These are phyloP conservation scores for Cyrtonyx montezumae DNA, from an alignment of 2,113 vertebrate genomes.

Conservation along the genomic window DNA sequence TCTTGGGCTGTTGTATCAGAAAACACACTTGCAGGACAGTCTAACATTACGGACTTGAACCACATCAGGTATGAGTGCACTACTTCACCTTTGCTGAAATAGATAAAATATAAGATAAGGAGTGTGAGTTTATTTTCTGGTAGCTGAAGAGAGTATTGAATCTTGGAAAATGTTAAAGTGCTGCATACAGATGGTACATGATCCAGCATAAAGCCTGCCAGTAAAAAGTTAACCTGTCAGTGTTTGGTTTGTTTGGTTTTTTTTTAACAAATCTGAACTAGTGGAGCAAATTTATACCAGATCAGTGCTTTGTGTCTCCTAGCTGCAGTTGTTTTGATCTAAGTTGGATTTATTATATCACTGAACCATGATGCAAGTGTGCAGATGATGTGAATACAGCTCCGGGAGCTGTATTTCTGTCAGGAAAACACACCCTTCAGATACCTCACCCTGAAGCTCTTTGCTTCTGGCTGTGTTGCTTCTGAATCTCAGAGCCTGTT, in stretches of 20 bases:
- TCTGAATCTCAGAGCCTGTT: background rate
- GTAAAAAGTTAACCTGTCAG: slow-evolving; percentile 19
- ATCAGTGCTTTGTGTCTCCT: slow-evolving; percentile 26
- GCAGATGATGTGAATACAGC: background rate
- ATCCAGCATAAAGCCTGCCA: background rate
- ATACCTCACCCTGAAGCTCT: background rate
- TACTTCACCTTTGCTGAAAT: background rate
- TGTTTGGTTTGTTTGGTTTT: background rate
- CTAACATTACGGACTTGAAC: background rate
- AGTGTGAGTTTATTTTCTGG: background rate
- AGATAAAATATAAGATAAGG: background rate
- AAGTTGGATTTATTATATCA: slow-evolving; percentile 19
- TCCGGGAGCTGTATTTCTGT: background rate
- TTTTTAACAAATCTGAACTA: background rate
- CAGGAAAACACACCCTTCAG: background rate
- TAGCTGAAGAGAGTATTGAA: background rate
- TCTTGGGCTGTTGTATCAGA: background rate
- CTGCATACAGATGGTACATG: background rate
- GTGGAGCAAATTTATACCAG: background rate
- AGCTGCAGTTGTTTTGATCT: slow-evolving; percentile 17
- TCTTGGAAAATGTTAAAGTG: background rate
- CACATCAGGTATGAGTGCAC: background rate
- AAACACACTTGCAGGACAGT: background rate
- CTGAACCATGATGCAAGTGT: background rate
- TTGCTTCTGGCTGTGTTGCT: background rate